A percentile compares a stretch with the other conserved stretches of the same genome.
These are phyloP conservation scores for Hyppa rectilinea DNA, from an alignment of 2,888 invertebrate species.

Conservation along the genomic window DNA sequence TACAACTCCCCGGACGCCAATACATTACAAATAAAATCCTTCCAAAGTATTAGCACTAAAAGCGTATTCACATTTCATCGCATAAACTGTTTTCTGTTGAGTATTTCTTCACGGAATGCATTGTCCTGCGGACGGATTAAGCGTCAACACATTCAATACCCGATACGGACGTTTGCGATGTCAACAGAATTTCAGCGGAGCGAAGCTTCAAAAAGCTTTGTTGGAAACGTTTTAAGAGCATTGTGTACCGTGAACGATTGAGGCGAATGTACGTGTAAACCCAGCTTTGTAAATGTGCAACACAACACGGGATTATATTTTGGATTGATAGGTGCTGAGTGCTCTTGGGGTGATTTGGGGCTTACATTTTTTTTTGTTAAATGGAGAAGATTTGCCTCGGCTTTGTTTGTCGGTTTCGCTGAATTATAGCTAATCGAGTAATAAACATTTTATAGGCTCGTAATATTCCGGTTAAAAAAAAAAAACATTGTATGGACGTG, in stretches of 20 bases:
- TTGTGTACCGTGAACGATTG: slow-evolving; percentile 62
- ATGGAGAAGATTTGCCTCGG: background rate
- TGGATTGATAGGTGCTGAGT: slow-evolving; percentile 40
- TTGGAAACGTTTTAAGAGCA: slow-evolving; percentile 70
- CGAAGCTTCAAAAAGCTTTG: slow-evolving; percentile 67
- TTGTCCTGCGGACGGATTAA: slow-evolving; percentile 68
- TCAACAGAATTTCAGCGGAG: slow-evolving; percentile 65
- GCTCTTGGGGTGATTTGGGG: background rate
- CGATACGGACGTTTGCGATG: slow-evolving; percentile 70
- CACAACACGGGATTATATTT: slow-evolving; percentile 51
- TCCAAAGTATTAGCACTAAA: slow-evolving; percentile 32
- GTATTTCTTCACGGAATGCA: slow-evolving; percentile 61
- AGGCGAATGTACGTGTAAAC: slow-evolving; percentile 61
- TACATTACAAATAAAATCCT: slow-evolving; percentile 19
- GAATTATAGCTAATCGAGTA: background rate
- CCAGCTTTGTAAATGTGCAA: slow-evolving; percentile 52
- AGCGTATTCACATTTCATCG: slow-evolving; percentile 43
- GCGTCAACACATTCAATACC: slow-evolving; percentile 65
- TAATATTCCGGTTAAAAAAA: too few species aligned
- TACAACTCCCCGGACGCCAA: slow-evolving; percentile 1
- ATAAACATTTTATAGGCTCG: background rate
- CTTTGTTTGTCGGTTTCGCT: background rate
- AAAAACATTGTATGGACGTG: too few species aligned
- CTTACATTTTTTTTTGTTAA: background rate
- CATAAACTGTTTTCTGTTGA: slow-evolving; percentile 35